phyloP scores from a whole-genome alignment of 2,113 vertebrate species.

The Cyphomyrus plagiostoma region DNA sequence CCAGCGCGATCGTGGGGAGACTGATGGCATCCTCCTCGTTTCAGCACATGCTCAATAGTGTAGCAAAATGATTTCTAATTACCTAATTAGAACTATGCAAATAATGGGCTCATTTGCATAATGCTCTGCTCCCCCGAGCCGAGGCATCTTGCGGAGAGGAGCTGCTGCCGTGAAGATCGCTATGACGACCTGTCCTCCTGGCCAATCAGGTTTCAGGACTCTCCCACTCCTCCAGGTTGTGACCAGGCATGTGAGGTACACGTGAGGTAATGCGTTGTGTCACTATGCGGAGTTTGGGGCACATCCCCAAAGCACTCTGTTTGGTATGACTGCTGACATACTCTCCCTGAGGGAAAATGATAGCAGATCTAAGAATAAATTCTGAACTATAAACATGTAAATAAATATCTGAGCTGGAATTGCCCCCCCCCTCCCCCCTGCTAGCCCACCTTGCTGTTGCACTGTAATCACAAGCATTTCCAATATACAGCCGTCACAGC shows the following conservation, averaged over 20 bases:
- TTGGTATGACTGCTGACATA: background rate
- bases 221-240: background rate
- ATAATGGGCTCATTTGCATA: constrained; percentile 69
- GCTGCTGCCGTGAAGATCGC: background rate
- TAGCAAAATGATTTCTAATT: constrained; percentile 84
- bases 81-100: constrained; percentile 84
- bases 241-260: background rate
- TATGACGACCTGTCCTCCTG: background rate
- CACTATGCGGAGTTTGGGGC: background rate
- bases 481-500: background rate
- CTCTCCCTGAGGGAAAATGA: background rate
- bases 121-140: constrained; percentile 54
- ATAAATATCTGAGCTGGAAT: background rate
- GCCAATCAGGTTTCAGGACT: background rate
- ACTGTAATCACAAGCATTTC: constrained; percentile 5
- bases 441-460: background rate
- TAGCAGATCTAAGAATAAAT: background rate
- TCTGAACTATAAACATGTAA: background rate
- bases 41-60: constrained; percentile 70
- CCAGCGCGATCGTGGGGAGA: constrained; percentile 40
- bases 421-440: background rate
- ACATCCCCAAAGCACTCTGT: background rate
- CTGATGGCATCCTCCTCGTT: constrained; percentile 58
- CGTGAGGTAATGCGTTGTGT: background rate
- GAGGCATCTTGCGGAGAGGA: constrained; percentile 39